Conservation (phyloP, 2,113 vertebrate genomes). For the Typhlomys cinereus region DNA sequence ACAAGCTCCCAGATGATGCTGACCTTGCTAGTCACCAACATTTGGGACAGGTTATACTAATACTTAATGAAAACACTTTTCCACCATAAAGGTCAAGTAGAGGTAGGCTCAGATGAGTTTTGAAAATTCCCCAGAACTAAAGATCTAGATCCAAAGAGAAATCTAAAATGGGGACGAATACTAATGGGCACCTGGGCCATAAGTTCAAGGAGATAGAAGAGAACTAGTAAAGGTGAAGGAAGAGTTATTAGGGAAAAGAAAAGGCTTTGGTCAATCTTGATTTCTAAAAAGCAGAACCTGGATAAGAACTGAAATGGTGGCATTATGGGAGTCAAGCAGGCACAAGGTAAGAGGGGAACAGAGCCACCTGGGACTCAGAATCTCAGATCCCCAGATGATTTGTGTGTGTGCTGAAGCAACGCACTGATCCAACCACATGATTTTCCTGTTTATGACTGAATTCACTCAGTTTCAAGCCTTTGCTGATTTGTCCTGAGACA, state of each 20-base stretch:
- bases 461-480: neutral
- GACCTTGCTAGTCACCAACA: neutral
- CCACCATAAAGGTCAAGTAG: neutral
- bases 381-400: neutral
- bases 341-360: neutral
- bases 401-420: neutral
- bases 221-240: neutral
- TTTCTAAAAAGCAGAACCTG: slow-evolving; percentile 16
- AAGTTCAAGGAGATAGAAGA: neutral
- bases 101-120: neutral
- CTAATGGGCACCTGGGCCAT: too few species aligned
- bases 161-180: neutral
- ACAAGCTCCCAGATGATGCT: neutral
- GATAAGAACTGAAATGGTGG: neutral
- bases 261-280: neutral
- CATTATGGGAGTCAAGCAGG: neutral
- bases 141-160: neutral
- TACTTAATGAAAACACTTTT: neutral
- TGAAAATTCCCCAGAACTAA: neutral
- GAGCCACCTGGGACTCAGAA: neutral
- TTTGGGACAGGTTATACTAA: too few species aligned
- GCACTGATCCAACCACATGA: neutral
- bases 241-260: neutral
- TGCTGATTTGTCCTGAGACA: neutral
- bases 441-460: neutral